Evolutionary conservation across 2,888 invertebrate genomes (phyloP).

Genomic region (Vandiemenella viatica): DNA sequence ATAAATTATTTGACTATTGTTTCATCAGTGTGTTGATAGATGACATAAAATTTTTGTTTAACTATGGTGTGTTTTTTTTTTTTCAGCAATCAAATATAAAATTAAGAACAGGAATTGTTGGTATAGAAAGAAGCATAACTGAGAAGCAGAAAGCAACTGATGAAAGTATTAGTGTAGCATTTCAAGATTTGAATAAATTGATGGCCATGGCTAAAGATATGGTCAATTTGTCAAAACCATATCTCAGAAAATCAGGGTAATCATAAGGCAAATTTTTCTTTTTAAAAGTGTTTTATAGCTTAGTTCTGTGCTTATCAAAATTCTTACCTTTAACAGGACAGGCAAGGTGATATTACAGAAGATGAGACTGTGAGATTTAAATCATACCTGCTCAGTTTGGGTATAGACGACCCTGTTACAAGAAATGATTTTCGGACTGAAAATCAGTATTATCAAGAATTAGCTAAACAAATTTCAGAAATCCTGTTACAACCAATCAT

Average conservation of each 20-base stretch:
- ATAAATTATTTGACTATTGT: neutral
- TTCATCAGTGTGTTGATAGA: neutral
- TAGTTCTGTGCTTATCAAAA: neutral
- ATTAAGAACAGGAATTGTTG: slow-evolving; percentile 78
- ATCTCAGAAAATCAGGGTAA: slow-evolving; percentile 65
- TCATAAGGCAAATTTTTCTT: neutral
- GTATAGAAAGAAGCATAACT: slow-evolving; percentile 84
- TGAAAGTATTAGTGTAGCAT: slow-evolving; percentile 81
- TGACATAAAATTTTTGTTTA: neutral
- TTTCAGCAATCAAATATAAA: slow-evolving; percentile 34
- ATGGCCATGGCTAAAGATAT: slow-evolving; percentile 97
- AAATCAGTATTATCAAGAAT: slow-evolving; percentile 64
- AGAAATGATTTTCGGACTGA: slow-evolving; percentile 77
- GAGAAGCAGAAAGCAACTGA: slow-evolving; percentile 84
- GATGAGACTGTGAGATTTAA: slow-evolving; percentile 95
- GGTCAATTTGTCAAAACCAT: slow-evolving; percentile 84
- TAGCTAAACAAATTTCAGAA: slow-evolving; percentile 74
- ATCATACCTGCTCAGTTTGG: slow-evolving; percentile 87
- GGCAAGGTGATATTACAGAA: slow-evolving; percentile 89
- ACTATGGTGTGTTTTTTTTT: neutral
- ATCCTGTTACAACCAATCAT: slow-evolving; percentile 68
- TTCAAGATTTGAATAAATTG: slow-evolving; percentile 85
- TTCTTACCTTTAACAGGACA: slow-evolving; percentile 41
- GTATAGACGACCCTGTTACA: slow-evolving; percentile 96
- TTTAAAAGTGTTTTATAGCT: neutral